A percentile compares a stretch with the other conserved stretches of the same genome.
Conservation (phyloP, 2,888 invertebrate species). For the Odontothrips loti region DNA sequence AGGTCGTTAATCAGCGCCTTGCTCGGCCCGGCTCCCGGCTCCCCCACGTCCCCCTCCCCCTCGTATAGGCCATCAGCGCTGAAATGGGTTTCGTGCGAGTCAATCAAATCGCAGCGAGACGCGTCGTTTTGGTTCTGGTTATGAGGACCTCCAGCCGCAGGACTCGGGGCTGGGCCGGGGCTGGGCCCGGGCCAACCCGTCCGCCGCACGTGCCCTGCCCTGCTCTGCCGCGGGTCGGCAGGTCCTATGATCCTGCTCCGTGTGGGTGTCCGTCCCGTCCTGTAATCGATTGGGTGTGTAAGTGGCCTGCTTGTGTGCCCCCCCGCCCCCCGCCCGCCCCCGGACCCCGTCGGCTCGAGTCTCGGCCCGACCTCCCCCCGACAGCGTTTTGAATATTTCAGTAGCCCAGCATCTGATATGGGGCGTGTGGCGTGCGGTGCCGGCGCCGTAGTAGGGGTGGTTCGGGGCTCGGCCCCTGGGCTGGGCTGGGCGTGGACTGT, state of each 20-base stretch:
- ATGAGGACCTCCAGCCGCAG: too few relatives aligned
- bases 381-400: slow-evolving; percentile 7
- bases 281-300: slow-evolving; percentile 6
- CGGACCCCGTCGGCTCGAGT: neutral
- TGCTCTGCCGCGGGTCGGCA: neutral
- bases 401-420: slow-evolving; percentile 18
- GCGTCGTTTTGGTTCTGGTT: too few relatives aligned
- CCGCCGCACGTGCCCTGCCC: neutral
- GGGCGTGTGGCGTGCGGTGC: neutral
- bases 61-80: too few relatives aligned
- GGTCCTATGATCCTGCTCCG: too few relatives aligned
- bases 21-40: neutral
- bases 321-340: neutral
- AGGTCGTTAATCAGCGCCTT: slow-evolving; percentile 1
- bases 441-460: neutral
- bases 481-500: neutral
- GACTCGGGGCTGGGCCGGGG: too few relatives aligned
- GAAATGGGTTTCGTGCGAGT: too few relatives aligned
- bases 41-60: too few relatives aligned
- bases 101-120: too few relatives aligned
- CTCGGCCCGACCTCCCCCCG: neutral
- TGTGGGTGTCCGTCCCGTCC: neutral
- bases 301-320: neutral
- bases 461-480: too few relatives aligned
- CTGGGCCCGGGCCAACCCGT: too few relatives aligned